These are phyloP conservation scores for Tridacna crocea DNA, from an alignment of 2,888 invertebrate species.

Conservation along the genomic window DNA sequence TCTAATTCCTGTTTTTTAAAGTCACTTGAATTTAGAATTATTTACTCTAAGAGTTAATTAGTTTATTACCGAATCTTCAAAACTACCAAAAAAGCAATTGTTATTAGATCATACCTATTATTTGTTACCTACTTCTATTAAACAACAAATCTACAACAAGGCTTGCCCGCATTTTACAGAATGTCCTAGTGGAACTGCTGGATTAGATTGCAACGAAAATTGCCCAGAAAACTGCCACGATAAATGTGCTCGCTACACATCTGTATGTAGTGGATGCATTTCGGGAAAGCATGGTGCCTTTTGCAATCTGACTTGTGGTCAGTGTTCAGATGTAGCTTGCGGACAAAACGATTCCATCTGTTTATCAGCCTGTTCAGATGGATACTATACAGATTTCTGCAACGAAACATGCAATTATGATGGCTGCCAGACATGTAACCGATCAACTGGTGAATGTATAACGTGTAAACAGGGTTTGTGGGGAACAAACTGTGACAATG, in stretches of 20 bases:
- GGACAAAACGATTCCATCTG: constrained; percentile 42
- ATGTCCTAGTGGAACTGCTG: not conserved
- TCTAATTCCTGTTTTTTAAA: too few species aligned
- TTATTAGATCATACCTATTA: too few species aligned
- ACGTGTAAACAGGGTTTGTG: constrained; percentile 41
- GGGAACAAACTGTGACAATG: constrained; percentile 32
- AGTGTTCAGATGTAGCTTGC: constrained; percentile 29
- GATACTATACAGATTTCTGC: constrained; percentile 41
- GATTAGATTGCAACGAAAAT: not conserved
- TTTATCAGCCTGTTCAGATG: constrained; percentile 28
- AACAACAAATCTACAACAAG: too few species aligned
- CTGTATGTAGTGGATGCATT: constrained; percentile 37
- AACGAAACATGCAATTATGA: constrained; percentile 30
- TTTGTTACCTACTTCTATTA: too few species aligned
- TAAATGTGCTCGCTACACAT: constrained; percentile 40
- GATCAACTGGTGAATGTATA: constrained; percentile 34
- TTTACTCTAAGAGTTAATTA: too few species aligned
- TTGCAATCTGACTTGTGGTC: constrained; percentile 35
- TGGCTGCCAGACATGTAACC: constrained; percentile 40
- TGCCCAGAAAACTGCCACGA: constrained; percentile 21
- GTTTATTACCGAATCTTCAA: too few species aligned
- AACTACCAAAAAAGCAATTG: too few species aligned
- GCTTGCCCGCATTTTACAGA: not conserved
- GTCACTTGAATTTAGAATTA: too few species aligned
- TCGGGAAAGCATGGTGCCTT: constrained; percentile 34